Evolutionary conservation across 2,797 vertebrate genomes (phyloP).

Genomic region (Rhinatrema bivittatum): DNA sequence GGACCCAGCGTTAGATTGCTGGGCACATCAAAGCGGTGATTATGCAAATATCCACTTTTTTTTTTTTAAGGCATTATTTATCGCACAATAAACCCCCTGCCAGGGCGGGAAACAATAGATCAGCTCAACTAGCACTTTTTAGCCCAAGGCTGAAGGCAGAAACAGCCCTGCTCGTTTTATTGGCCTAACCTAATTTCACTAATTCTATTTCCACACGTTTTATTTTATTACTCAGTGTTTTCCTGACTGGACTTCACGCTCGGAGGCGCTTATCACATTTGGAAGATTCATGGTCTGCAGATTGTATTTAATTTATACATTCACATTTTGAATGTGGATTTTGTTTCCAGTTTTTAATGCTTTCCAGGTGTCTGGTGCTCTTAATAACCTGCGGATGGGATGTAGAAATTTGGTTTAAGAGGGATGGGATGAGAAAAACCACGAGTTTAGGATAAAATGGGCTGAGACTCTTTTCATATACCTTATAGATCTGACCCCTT

Average conservation of each 20-base stretch:
- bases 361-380: conserved; percentile 49
- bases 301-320: conserved; percentile 54
- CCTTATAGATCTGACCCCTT: too few species aligned
- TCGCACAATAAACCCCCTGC: conserved; percentile 67
- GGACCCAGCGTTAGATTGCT: conserved; percentile 43
- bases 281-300: conserved; percentile 21
- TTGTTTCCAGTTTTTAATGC: conserved; percentile 31
- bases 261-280: conserved; percentile 24
- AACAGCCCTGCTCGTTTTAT: conserved; percentile 45
- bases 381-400: too few species aligned
- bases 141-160: conserved; percentile 46
- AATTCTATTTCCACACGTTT: conserved; percentile 65
- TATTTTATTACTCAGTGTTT: conserved; percentile 29
- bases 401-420: background rate
- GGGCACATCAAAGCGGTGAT: conserved; percentile 66
- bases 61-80: conserved; percentile 60
- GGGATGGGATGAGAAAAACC: background rate
- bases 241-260: conserved; percentile 37
- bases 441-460: too few species aligned
- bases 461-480: too few species aligned
- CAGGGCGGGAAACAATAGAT: conserved; percentile 56
- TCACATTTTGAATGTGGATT: conserved; percentile 18
- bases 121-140: conserved; percentile 46
- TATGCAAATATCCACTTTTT: conserved; percentile 57
- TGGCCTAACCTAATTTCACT: conserved; percentile 69